Evolutionary conservation across 2,888 invertebrate species (phyloP).

Genomic region (Pollenia labialis): DNA sequence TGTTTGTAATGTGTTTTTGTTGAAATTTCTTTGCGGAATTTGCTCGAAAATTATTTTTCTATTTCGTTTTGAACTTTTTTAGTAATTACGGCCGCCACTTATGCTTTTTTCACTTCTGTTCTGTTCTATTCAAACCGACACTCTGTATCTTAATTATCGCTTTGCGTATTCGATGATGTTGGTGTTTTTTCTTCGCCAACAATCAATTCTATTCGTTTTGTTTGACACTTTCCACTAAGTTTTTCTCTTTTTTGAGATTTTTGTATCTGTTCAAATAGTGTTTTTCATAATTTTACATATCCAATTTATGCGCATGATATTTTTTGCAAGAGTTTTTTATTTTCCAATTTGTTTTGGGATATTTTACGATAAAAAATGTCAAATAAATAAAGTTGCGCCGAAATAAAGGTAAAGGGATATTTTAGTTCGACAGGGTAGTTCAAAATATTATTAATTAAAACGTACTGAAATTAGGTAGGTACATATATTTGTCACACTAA

Average conservation of each 20-base stretch:
- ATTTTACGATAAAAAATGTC: constrained; percentile 34
- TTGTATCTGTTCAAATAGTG: constrained; percentile 10
- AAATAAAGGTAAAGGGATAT: background rate
- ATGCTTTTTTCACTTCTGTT: constrained; percentile 33
- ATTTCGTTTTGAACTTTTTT: constrained; percentile 45
- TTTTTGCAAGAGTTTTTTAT: constrained; percentile 28
- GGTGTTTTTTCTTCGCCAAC: constrained; percentile 17
- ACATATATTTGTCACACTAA: background rate
- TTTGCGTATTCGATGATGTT: constrained; percentile 10
- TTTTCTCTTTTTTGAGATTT: constrained; percentile 21
- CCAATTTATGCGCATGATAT: constrained; percentile 58
- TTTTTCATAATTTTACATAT: constrained; percentile 36
- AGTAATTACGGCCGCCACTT: constrained; percentile 26
- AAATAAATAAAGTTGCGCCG: background rate
- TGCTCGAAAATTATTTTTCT: constrained; percentile 45
- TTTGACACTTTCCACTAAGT: constrained; percentile 40
- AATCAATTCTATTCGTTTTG: constrained; percentile 26
- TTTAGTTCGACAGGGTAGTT: constrained; percentile 14
- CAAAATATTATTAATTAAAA: background rate
- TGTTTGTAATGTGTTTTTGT: constrained; percentile 15
- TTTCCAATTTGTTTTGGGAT: constrained; percentile 57
- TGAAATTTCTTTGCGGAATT: constrained; percentile 43
- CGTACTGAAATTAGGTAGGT: background rate
- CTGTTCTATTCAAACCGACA: constrained; percentile 59
- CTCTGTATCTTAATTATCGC: constrained; percentile 33